Base-by-base conservation (phyloP, 2,888 invertebrate species). In the Cryptocephalus primarius region DNA sequence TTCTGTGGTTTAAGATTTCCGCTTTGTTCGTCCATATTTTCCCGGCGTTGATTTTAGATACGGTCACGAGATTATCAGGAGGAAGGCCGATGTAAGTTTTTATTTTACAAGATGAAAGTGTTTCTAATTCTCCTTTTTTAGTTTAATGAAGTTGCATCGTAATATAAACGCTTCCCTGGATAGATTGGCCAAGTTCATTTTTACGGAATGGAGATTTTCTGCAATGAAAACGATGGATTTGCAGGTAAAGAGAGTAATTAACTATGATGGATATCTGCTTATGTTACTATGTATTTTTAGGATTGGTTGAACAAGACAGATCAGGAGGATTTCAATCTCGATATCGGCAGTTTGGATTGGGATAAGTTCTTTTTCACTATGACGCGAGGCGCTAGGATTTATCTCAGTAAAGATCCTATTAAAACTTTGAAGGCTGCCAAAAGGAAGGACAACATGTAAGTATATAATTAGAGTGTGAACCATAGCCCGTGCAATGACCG, bases 11-110 rank as follows among this genome's bases (percentile, higher is more conserved):
- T 70, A 80, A 82, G 48, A 70, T 92, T 42, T 88, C 90, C 0
- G 84, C 91, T 4, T 79, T 93, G 48, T 83, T 95, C 45, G 83
- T 92, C 31, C 97, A 97, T 67, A 83, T 94, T 68, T 74, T 94
- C 53, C 96, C 96, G 0, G 96, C 90, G 0, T 78, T 92, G 53
- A 73, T 93, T 45, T 72, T 92, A 52, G 97, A 99, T 66, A 71
- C 82, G 33, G 64, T 90, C 32, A 79, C 85, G 1, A 76, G 78
- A 59, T 14, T 91, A 0, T 71, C 78, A 2, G 96, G 96, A 6
- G 86, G 88, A 22, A 79, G 83, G 61, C 90, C 93, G 8, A 86
- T 88, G 88, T 89, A 71, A 77, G 82, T 68, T 2, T 36, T 36
- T 36, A 36, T 36, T 22, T 22, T 4, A 36, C 6, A 2, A 36